phyloP scores from a whole-genome alignment of 2,888 invertebrate species.

The Horisme vitalbata region DNA sequence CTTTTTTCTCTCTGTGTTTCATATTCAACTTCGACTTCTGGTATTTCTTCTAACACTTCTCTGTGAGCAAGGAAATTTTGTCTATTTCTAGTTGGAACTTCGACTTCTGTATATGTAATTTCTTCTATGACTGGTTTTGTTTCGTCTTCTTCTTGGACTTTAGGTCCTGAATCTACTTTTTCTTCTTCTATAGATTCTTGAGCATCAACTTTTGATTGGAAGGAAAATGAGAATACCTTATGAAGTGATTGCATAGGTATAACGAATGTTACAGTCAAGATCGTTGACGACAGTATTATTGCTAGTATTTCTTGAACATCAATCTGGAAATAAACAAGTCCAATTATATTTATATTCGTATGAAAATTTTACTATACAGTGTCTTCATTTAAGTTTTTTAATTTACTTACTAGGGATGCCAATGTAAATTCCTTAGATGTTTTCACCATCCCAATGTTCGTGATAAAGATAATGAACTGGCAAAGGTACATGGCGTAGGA shows the following conservation, averaged over 20 bases:
- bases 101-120: constrained; percentile 40
- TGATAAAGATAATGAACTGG: constrained; percentile 86
- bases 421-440: constrained; percentile 83
- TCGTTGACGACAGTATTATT: constrained; percentile 76
- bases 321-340: constrained; percentile 72
- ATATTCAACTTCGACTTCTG: constrained; percentile 70
- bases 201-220: constrained; percentile 38
- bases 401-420: constrained; percentile 79
- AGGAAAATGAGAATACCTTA: constrained; percentile 54
- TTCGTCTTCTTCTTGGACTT: constrained; percentile 19
- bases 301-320: constrained; percentile 79
- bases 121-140: constrained; percentile 40
- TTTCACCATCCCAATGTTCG: constrained; percentile 84
- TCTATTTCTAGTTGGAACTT: constrained; percentile 46
- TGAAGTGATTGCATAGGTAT: constrained; percentile 84
- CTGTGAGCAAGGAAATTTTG: constrained; percentile 66
- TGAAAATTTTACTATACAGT: neutral
- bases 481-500: constrained; percentile 86
- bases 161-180: constrained; percentile 28
- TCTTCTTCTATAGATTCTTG: constrained; percentile 33
- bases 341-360: too few species aligned
- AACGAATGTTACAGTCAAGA: constrained; percentile 85
- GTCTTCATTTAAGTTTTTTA: neutral
- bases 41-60: constrained; percentile 74
- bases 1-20: constrained; percentile 63